Conservation (phyloP, 2,797 vertebrate genomes). For the Sciurus vulgaris region DNA sequence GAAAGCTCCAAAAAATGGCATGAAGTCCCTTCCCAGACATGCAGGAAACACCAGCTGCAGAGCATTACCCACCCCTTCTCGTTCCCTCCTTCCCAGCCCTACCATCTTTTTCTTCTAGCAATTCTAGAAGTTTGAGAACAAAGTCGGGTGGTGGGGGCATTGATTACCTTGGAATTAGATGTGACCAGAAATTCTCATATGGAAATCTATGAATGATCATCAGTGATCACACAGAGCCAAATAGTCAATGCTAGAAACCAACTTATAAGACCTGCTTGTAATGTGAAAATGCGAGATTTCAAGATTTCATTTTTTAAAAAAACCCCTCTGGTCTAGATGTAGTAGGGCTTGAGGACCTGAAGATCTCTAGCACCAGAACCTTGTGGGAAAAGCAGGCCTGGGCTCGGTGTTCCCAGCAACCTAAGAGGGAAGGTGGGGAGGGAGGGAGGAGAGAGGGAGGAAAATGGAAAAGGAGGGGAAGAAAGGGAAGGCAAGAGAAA, state of each 20-base stretch:
- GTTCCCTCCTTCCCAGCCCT: rapidly evolving
- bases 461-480: rapidly evolving
- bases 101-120: background rate
- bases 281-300: conserved; percentile 30
- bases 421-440: background rate
- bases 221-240: conserved; percentile 62
- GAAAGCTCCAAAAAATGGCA: background rate
- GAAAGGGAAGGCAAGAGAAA: background rate
- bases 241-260: conserved; percentile 52
- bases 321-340: conserved; percentile 80
- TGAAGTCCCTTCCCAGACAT: background rate
- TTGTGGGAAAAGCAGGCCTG: conserved; percentile 72
- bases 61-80: rapidly evolving
- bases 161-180: background rate
- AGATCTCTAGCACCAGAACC: conserved; percentile 76
- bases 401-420: conserved; percentile 80
- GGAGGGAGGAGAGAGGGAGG: rapidly evolving
- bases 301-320: conserved; percentile 31
- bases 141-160: background rate
- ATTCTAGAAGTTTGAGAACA: background rate
- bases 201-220: background rate
- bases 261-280: conserved; percentile 53
- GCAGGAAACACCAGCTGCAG: background rate
- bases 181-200: background rate
- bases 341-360: conserved; percentile 70